Base-by-base conservation (phyloP, 2,797 vertebrate species). In the Tokudaia tokunoshimensis region DNA sequence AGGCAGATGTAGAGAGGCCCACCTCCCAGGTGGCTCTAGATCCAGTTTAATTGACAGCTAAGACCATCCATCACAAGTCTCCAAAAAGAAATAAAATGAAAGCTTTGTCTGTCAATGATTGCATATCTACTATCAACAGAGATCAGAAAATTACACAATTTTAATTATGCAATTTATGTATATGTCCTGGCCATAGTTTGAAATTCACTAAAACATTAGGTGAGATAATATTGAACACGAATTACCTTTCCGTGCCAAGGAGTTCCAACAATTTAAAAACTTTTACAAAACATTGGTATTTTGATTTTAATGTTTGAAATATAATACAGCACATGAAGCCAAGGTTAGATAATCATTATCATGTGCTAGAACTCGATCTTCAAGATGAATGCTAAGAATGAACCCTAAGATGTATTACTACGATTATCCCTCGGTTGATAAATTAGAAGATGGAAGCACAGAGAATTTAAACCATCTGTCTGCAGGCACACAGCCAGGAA, bases 231-330 rank as follows among this genome's bases (percentile, higher is more conserved):
- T 52, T 31, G 76, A 94, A 81, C 41, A 86, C 86, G 93, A 86
- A 47, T 90, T 87, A 63, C n/a, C 83, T 94, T 89, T 13, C 59
- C 57, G 10, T 76, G 65, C n/a, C 76, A 87, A 84, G 92, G 24
- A 31, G 10, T 44, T 80, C 93, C 59, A 19, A 37, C 44, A 80
- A 90, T 47, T 94, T 81, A 37, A 91, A 83, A 63, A 55, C 34
- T 70, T 89, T 94, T 72, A 47, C 2, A 63, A 75, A 95, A n/a
- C n/a, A 89, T 94, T 88, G 20, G 44, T 89, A 52, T 88, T 87
- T 91, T 76, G 6, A 83, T 37, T 61, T 96, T 92, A 92, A 31
- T 82, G 41, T 89, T 79, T 94, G n/a, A 78, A 96, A 82, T 76
- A 91, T 37, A 93, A 50, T 22, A 63, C 72, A 52, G 70, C 26